A percentile compares a stretch with the other conserved stretches of the same genome.
Conservation (phyloP, 2,113 vertebrate species). For the Eulemur macaco region DNA sequence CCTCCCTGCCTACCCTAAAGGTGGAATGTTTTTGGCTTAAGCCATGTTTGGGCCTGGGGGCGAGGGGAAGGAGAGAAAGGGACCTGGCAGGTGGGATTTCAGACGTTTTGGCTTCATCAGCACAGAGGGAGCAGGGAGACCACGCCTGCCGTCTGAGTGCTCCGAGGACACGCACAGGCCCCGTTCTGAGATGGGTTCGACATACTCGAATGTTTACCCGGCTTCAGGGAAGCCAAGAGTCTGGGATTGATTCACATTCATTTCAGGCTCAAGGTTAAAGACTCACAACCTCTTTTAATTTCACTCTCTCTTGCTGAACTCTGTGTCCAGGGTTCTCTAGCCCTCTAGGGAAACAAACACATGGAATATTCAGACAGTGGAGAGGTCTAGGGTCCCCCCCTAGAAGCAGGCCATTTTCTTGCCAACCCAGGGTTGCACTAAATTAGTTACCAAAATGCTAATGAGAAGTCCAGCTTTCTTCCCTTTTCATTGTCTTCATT, state of each 20-base stretch:
- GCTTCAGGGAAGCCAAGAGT: conserved; percentile 90
- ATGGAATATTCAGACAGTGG: conserved; percentile 95
- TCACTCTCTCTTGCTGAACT: conserved; percentile 99
- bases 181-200: conserved; percentile 79
- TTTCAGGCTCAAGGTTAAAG: conserved; percentile 92
- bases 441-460: conserved; percentile 81
- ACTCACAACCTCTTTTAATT: conserved; percentile 99
- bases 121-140: conserved; percentile 72
- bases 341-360: conserved; percentile 99
- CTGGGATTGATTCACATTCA: conserved; percentile 93
- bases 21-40: conserved; percentile 70
- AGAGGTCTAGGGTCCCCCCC: conserved; percentile 85
- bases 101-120: conserved; percentile 47
- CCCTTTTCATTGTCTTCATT: background rate
- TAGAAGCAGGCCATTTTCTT: conserved; percentile 85
- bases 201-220: conserved; percentile 98
- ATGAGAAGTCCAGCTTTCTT: conserved; percentile 74
- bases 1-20: conserved; percentile 80
- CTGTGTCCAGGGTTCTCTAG: conserved; percentile 99
- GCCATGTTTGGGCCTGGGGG: conserved; percentile 60
- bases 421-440: conserved; percentile 82
- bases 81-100: conserved; percentile 66
- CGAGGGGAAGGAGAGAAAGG: conserved; percentile 71
- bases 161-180: conserved; percentile 69
- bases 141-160: conserved; percentile 42